Evolutionary conservation across 2,797 vertebrate genomes (phyloP), one percentile per base, ranked within the genome.

Genomic region (Coregonus suidteri): DNA sequence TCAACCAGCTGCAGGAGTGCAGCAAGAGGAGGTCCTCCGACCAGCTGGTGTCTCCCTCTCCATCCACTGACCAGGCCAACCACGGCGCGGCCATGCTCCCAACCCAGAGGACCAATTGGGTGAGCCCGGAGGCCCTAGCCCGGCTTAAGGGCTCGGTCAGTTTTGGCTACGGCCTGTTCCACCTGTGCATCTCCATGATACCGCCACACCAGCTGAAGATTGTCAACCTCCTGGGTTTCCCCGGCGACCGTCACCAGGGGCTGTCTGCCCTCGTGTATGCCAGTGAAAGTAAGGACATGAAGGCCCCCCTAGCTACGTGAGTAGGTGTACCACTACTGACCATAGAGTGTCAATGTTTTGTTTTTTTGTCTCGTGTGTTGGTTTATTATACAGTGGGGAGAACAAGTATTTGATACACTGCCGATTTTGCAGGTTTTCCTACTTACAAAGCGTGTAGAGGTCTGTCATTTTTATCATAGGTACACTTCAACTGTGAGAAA

Each of bases 271-370:
- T 99, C 90, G 93, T 94, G 79, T 99, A 95, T 85, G 98, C 98
- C 93, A 99, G 98, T 92, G 97, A 99, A 95, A 99, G 98, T 96
- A 97, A 96, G 94, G 98, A 99, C 96, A 99, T 99, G 98, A 99
- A 99, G 95, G 98, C 98, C 87, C 98, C 98, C 87, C 96, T 99
- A 94, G 98, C 98, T 94, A 99, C 97, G 98, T 99, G 97, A 99
- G 98, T 98, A 97, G 92, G 95, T 96, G 93, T 93, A 91, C 94
- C 94, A 93, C 88, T 20, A 92, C 67, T 14, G 52, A 94, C 79
- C 41, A 73, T 93, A 92, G 89, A 89, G 35, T 72, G 34, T 69
- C 25, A 31, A 51, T 30, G 4, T 35, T 31, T 71, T 0, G 0
- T 52, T 7, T 11, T 72, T 7, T 47, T 47, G 13, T 52, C 16